These are phyloP conservation scores for Speoplatyrhinus poulsoni DNA, from an alignment of 2,113 vertebrate species.

Conservation along the genomic window DNA sequence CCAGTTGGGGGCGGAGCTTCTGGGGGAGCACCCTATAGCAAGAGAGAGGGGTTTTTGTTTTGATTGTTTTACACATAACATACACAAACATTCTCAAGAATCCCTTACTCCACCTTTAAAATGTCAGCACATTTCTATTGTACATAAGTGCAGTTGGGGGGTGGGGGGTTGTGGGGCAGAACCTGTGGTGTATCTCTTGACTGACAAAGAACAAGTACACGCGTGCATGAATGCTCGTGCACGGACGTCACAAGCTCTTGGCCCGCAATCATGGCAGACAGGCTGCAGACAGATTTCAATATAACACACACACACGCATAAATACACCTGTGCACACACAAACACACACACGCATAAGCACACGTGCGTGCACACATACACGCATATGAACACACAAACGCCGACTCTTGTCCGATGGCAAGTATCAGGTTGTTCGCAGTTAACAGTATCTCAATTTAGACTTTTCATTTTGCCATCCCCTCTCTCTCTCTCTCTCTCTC, in stretches of 20 bases:
- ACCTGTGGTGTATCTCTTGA: too few relatives aligned
- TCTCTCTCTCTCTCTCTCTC: constrained; percentile 47
- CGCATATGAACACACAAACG: not conserved
- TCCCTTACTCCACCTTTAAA: too few relatives aligned
- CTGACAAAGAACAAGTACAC: not conserved
- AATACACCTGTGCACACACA: constrained; percentile 6
- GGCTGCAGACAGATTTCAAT: constrained; percentile 66
- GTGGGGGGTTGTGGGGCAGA: too few relatives aligned
- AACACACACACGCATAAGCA: constrained; percentile 18
- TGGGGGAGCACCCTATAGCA: too few relatives aligned
- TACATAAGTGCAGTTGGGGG: too few relatives aligned
- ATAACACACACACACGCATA: constrained; percentile 10
- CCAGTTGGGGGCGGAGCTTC: too few relatives aligned
- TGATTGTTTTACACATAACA: too few relatives aligned
- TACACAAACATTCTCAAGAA: too few relatives aligned
- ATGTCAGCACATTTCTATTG: too few relatives aligned
- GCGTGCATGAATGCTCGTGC: constrained; percentile 23
- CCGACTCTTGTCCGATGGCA: constrained; percentile 31
- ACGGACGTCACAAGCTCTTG: constrained; percentile 46
- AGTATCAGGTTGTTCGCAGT: constrained; percentile 62
- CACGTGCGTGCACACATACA: constrained; percentile 19
- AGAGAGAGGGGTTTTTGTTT: too few relatives aligned
- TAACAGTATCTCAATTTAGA: constrained; percentile 62
- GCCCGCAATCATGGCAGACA: constrained; percentile 59
- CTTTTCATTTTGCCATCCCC: constrained; percentile 40